Conservation (phyloP, 2,888 invertebrate genomes). For the Listrodromus nycthemerus region DNA sequence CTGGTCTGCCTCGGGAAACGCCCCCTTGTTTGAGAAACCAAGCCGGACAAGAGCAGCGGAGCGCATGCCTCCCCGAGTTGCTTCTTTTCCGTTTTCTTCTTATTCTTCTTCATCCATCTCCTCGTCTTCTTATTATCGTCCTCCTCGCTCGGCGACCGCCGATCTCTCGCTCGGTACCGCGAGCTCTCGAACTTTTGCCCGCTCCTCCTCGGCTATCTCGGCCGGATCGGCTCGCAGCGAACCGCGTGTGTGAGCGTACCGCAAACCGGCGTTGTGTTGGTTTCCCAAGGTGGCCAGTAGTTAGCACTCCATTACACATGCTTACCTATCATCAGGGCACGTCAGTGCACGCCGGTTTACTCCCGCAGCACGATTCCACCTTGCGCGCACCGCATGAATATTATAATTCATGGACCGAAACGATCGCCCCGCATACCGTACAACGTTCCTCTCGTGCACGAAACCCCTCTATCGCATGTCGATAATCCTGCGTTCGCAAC, state of each 20-base stretch:
- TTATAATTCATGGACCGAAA: slow-evolving; percentile 60
- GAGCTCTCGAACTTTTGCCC: no score
- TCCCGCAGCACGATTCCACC: slow-evolving; percentile 64
- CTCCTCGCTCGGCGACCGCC: neutral
- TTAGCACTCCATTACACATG: slow-evolving; percentile 83
- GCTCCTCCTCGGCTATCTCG: slow-evolving; percentile 61
- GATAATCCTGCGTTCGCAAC: slow-evolving; percentile 28
- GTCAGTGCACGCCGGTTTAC: slow-evolving; percentile 75
- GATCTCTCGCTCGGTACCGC: neutral
- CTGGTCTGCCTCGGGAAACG: slow-evolving; percentile 78
- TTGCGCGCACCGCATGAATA: slow-evolving; percentile 33
- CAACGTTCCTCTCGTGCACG: neutral
- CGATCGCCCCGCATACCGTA: neutral
- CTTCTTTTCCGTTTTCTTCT: slow-evolving; percentile 44
- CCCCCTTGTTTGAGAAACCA: slow-evolving; percentile 82
- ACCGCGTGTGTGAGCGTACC: neutral
- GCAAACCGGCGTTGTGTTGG: slow-evolving; percentile 69
- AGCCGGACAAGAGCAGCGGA: slow-evolving; percentile 50
- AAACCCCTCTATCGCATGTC: slow-evolving; percentile 18
- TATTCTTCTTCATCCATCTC: slow-evolving; percentile 45
- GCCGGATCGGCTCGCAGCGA: slow-evolving; percentile 42
- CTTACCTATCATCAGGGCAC: slow-evolving; percentile 82
- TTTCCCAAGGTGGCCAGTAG: slow-evolving; percentile 80
- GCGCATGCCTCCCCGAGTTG: slow-evolving; percentile 69
- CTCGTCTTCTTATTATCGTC: slow-evolving; percentile 47